A percentile compares a stretch with the other conserved stretches of the same genome.
phyloP scores from a whole-genome alignment of 2,113 vertebrate species.

The Vidua chalybeata region DNA sequence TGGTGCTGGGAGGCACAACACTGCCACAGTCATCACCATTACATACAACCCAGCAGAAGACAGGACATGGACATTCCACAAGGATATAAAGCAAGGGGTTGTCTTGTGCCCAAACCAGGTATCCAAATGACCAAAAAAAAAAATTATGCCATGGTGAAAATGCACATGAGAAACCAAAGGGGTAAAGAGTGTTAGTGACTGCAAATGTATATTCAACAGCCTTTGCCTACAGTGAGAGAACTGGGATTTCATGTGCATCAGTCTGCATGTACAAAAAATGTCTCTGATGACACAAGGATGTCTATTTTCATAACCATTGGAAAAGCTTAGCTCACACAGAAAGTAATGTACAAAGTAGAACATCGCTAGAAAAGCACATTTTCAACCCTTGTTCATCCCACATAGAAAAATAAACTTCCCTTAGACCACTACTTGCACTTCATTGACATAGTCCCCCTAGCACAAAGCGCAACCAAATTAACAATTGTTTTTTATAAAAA shows the following conservation, averaged over 20 bases:
- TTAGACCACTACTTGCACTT: neutral
- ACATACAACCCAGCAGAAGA: neutral
- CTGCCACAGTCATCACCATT: neutral
- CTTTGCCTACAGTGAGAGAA: neutral
- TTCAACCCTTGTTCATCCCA: neutral
- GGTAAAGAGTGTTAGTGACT: neutral
- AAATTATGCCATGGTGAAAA: neutral
- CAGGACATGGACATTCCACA: neutral
- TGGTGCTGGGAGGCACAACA: neutral
- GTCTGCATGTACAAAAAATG: neutral
- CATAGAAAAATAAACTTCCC: neutral
- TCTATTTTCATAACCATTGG: neutral
- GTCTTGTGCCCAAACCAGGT: neutral
- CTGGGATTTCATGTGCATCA: neutral
- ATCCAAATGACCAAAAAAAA: neutral
- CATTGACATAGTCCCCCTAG: neutral
- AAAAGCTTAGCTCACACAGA: neutral
- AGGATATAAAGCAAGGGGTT: neutral
- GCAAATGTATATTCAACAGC: neutral
- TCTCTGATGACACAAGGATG: neutral
- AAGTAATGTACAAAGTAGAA: neutral
- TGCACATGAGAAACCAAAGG: neutral
- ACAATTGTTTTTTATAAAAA: neutral
- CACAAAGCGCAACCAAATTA: neutral
- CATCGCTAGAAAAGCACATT: neutral